These are phyloP conservation scores for Toxotes lorentzi DNA, from an alignment of 2,797 vertebrate genomes.

Conservation along the genomic window DNA sequence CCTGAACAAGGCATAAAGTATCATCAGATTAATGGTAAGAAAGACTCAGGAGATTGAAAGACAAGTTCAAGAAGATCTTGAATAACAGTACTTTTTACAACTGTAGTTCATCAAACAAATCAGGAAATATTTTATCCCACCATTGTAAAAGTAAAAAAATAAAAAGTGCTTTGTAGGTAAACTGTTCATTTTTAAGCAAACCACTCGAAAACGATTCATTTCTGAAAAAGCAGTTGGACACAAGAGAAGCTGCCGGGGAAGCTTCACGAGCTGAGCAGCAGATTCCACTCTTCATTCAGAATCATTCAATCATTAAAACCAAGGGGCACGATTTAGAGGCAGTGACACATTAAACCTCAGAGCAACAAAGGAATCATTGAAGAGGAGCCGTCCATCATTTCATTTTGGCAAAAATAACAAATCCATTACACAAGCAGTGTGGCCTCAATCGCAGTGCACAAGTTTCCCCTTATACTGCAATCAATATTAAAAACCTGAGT, in stretches of 20 bases:
- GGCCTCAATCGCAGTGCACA: constrained; percentile 21
- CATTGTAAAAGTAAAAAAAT: constrained; percentile 26
- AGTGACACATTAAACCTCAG: not conserved
- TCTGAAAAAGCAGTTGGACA: not conserved
- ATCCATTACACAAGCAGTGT: not conserved
- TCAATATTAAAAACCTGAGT: constrained; percentile 38
- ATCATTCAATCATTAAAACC: constrained; percentile 1
- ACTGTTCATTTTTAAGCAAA: constrained; percentile 12
- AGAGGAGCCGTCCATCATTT: constrained; percentile 1
- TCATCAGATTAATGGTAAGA: not conserved
- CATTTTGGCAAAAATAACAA: constrained; percentile 8
- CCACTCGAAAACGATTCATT: not conserved
- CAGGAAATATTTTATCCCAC: constrained; percentile 33
- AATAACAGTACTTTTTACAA: too few relatives aligned
- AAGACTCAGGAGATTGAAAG: not conserved
- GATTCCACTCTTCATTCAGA: constrained; percentile 21
- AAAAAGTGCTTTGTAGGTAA: not conserved
- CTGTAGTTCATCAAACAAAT: not conserved
- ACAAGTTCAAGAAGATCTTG: not conserved
- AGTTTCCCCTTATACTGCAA: not conserved
- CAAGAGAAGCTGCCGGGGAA: not conserved
- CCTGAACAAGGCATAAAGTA: not conserved
- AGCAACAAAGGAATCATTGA: constrained; percentile 16
- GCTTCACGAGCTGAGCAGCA: not conserved
- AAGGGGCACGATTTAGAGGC: constrained; percentile 7